Percentiles rank a stretch among this genome's conserved stretches.
phyloP scores from a whole-genome alignment of 1,140 invertebrate species.

The Lordiphosa collinella region DNA sequence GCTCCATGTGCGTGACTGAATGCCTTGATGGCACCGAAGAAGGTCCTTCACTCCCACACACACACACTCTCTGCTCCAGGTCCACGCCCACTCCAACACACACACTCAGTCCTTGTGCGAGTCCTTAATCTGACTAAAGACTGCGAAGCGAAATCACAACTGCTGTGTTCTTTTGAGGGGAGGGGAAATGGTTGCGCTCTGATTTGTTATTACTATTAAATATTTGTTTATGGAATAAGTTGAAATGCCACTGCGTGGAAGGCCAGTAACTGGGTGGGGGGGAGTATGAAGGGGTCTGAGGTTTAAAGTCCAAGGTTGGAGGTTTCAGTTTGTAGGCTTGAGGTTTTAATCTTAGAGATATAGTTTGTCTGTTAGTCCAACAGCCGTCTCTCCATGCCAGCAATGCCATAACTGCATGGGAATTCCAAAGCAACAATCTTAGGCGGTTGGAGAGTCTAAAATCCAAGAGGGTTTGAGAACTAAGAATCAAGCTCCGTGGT shows the following conservation, averaged over 20 bases:
- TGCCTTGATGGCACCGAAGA: constrained; percentile 25
- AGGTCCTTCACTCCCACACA: constrained; percentile 7
- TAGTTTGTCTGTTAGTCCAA: too few relatives aligned
- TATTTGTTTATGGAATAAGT: constrained; percentile 2
- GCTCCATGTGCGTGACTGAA: constrained; percentile 66
- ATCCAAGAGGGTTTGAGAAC: too few relatives aligned
- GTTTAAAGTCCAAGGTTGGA: too few relatives aligned
- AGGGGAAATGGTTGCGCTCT: constrained; percentile 19
- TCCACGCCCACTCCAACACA: constrained; percentile 10
- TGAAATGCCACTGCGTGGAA: neutral
- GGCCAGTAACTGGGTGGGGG: neutral
- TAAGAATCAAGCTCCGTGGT: too few relatives aligned
- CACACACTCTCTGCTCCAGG: neutral
- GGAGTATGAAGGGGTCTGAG: too few relatives aligned
- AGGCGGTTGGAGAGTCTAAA: too few relatives aligned
- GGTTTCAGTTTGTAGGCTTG: too few relatives aligned
- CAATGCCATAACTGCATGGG: too few relatives aligned
- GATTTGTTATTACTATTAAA: constrained; percentile 28
- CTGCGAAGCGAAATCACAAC: constrained; percentile 21
- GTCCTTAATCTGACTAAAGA: constrained; percentile 22
- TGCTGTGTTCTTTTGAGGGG: neutral
- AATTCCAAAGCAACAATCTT: too few relatives aligned
- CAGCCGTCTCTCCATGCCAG: too few relatives aligned
- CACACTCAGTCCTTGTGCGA: constrained; percentile 9
- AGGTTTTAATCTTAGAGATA: too few relatives aligned